Percentiles rank a stretch among this genome's conserved stretches.
phyloP scores from a whole-genome alignment of 2,888 invertebrate genomes.

The Tetropium fuscum region DNA sequence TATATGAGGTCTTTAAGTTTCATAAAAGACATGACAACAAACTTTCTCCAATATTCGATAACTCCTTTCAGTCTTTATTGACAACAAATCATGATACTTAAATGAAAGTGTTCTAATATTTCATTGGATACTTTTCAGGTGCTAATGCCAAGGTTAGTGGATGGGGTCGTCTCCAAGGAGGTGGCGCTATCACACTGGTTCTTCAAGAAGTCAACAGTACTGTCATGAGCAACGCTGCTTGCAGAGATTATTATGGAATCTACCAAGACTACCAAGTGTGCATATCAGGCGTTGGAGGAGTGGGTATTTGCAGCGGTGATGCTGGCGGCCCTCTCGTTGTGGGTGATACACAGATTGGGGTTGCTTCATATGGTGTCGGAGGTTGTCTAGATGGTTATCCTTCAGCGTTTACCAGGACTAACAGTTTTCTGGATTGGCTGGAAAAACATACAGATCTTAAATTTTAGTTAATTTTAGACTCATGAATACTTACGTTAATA shows the following conservation, averaged over 20 bases:
- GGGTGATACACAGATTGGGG: slow-evolving; percentile 32
- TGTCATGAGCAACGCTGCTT: slow-evolving; percentile 34
- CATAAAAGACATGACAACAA: too few species aligned
- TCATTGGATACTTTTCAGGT: slow-evolving; percentile 15
- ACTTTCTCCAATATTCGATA: too few species aligned
- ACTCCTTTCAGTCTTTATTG: too few species aligned
- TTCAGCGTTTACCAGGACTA: slow-evolving; percentile 33
- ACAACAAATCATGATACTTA: too few species aligned
- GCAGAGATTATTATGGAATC: slow-evolving; percentile 23
- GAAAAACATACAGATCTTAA: neutral
- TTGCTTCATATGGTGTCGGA: slow-evolving; percentile 35
- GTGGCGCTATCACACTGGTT: slow-evolving; percentile 23
- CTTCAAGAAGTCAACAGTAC: slow-evolving; percentile 33
- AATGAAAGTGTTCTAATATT: too few species aligned
- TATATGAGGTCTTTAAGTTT: too few species aligned
- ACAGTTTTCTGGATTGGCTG: slow-evolving; percentile 39
- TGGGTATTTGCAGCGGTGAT: slow-evolving; percentile 38
- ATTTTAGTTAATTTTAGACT: slow-evolving; percentile 1
- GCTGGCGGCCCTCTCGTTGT: slow-evolving; percentile 43
- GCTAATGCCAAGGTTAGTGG: slow-evolving; percentile 38
- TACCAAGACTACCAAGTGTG: slow-evolving; percentile 30
- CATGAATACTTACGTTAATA: too few species aligned
- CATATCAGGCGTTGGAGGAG: slow-evolving; percentile 29
- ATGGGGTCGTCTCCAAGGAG: slow-evolving; percentile 40
- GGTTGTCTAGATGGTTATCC: slow-evolving; percentile 34